Evolutionary conservation across 1,140 invertebrate genomes (phyloP).

Genomic region (Anastrepha obliqua): DNA sequence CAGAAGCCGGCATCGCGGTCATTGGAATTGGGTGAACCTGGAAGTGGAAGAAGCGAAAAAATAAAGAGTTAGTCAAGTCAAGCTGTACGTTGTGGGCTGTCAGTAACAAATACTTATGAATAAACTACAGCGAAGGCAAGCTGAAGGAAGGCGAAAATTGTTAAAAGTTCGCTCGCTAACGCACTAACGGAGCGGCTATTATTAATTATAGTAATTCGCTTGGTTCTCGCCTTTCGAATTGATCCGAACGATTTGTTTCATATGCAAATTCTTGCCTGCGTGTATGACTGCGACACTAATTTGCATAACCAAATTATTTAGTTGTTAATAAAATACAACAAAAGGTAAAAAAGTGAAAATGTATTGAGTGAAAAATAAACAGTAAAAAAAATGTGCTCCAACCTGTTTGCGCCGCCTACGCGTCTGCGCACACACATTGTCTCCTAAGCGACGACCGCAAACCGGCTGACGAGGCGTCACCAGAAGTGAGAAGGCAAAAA

Average conservation of each 20-base stretch:
- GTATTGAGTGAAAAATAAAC: neutral
- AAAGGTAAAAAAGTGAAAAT: constrained; percentile 34
- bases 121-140: no score
- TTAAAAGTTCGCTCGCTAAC: no score
- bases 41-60: constrained; percentile 62
- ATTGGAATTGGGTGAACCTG: constrained; percentile 72
- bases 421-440: constrained; percentile 32
- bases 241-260: constrained; percentile 1
- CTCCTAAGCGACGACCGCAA: neutral
- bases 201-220: neutral
- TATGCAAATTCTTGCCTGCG: neutral
- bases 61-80: constrained; percentile 37
- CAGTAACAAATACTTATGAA: neutral
- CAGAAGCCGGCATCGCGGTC: constrained; percentile 84
- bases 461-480: neutral
- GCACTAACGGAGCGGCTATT: no score
- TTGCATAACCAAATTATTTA: constrained; percentile 32
- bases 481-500: neutral
- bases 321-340: neutral
- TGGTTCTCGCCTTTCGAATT: neutral
- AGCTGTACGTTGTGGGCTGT: neutral
- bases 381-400: constrained; percentile 8
- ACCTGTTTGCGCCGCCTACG: constrained; percentile 31
- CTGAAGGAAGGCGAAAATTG: no score
- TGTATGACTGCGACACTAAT: neutral